These are phyloP conservation scores for Rhynchophorus ferrugineus DNA, from an alignment of 1,140 invertebrate species.

Conservation along the genomic window DNA sequence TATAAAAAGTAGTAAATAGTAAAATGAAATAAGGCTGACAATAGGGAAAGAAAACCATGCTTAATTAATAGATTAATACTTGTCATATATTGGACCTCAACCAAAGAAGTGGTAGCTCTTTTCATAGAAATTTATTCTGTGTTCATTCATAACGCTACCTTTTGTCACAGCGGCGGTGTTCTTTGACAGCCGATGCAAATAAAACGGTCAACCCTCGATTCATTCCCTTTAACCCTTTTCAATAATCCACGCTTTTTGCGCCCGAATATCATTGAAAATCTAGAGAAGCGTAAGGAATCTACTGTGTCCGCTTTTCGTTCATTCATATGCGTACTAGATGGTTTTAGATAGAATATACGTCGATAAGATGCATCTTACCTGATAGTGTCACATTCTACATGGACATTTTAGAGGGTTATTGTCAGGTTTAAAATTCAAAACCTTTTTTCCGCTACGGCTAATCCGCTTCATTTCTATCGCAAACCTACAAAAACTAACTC, in stretches of 20 bases:
- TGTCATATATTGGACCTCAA: too few relatives aligned
- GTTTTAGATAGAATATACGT: neutral
- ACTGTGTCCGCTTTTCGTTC: neutral
- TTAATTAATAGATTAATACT: too few relatives aligned
- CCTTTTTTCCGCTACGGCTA: slow-evolving; percentile 1
- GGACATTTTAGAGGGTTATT: neutral
- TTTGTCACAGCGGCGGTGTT: slow-evolving; percentile 10
- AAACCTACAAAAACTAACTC: neutral
- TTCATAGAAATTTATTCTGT: too few relatives aligned
- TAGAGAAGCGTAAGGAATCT: slow-evolving; percentile 4
- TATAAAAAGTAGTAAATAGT: too few relatives aligned
- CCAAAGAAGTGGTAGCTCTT: too few relatives aligned
- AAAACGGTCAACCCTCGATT: slow-evolving; percentile 21
- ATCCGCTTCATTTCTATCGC: neutral
- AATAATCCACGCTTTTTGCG: slow-evolving; percentile 13
- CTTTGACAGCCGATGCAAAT: slow-evolving; percentile 24
- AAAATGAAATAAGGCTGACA: too few relatives aligned
- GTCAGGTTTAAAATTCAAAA: slow-evolving; percentile 1
- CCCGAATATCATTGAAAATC: neutral
- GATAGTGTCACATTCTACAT: slow-evolving; percentile 1
- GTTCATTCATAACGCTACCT: too few relatives aligned
- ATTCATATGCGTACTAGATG: neutral
- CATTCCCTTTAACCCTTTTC: slow-evolving; percentile 15
- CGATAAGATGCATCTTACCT: neutral
- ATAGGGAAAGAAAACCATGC: too few relatives aligned